Percentiles rank a stretch among this genome's conserved stretches.
Evolutionary conservation across 2,113 vertebrate species (phyloP).

Genomic region (Pelusios castaneus): DNA sequence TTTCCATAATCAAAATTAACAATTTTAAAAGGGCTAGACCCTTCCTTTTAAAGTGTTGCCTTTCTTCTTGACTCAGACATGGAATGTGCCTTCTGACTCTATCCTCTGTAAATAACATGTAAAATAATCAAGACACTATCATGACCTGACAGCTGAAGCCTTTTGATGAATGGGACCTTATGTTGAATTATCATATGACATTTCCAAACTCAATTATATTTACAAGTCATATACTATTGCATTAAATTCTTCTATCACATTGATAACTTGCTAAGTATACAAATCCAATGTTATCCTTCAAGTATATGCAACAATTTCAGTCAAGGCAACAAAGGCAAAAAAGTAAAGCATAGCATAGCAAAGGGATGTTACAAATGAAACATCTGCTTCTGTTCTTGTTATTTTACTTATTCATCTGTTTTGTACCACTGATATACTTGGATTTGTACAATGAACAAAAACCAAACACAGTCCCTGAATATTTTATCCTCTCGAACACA

Average conservation of each 20-base stretch:
- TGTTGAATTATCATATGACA: conserved; percentile 82
- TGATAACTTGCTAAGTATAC: conserved; percentile 68
- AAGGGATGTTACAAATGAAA: conserved; percentile 20
- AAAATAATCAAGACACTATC: conserved; percentile 81
- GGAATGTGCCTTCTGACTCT: conserved; percentile 76
- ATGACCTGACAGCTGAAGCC: conserved; percentile 73
- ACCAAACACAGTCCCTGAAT: not conserved
- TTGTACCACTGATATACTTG: not conserved
- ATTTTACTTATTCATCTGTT: conserved; percentile 26
- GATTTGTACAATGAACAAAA: conserved; percentile 9
- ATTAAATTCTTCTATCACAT: conserved; percentile 68
- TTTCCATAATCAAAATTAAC: conserved; percentile 68
- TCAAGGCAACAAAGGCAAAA: conserved; percentile 31
- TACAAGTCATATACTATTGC: conserved; percentile 76
- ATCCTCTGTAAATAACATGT: conserved; percentile 79
- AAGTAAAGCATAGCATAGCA: conserved; percentile 27
- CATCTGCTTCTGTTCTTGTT: conserved; percentile 5
- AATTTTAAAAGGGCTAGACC: conserved; percentile 67
- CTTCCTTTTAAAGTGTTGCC: conserved; percentile 65
- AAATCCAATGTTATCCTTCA: conserved; percentile 50
- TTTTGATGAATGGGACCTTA: conserved; percentile 81
- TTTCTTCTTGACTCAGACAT: conserved; percentile 68
- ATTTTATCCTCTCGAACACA: not conserved
- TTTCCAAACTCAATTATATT: conserved; percentile 82
- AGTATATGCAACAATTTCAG: conserved; percentile 32